A percentile compares a stretch with the other conserved stretches of the same genome.
phyloP scores from a whole-genome alignment of 2,888 invertebrate species.

The Quadroppia sp. region DNA sequence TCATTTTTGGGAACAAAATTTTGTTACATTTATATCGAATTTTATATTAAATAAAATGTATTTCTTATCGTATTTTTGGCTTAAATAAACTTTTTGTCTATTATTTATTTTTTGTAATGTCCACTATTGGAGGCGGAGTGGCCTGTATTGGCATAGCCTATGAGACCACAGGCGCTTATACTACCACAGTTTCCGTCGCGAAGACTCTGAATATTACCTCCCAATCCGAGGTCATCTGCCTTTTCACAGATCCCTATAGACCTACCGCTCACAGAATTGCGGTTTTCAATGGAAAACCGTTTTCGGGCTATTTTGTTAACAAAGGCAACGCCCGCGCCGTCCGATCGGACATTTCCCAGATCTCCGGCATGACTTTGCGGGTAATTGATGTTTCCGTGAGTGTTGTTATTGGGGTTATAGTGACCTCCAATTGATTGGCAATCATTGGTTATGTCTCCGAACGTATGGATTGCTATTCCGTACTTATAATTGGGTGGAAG shows the following conservation, averaged over 20 bases:
- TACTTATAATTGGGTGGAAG: background rate
- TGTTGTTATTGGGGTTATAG: slow-evolving; percentile 80
- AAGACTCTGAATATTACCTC: slow-evolving; percentile 53
- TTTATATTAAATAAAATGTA: too few species aligned
- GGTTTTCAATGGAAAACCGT: background rate
- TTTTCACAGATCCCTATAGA: slow-evolving; percentile 51
- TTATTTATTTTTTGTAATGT: too few species aligned
- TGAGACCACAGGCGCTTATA: slow-evolving; percentile 57
- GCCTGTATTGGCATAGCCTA: slow-evolving; percentile 48
- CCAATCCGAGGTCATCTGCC: slow-evolving; percentile 56
- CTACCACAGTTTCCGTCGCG: slow-evolving; percentile 58
- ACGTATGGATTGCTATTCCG: slow-evolving; percentile 68
- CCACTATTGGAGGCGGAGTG: background rate
- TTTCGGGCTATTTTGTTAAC: background rate
- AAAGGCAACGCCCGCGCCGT: background rate
- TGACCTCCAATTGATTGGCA: slow-evolving; percentile 90
- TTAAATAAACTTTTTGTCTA: too few species aligned
- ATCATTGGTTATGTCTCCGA: slow-evolving; percentile 88
- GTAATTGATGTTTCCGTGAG: slow-evolving; percentile 52
- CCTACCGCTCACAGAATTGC: background rate
- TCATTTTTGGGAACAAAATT: background rate
- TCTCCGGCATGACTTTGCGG: slow-evolving; percentile 1
- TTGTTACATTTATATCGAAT: too few species aligned
- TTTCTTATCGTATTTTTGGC: too few species aligned
- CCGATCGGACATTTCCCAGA: background rate